Conservation (phyloP, 2,888 invertebrate species). For the Hofmannophila pseudospretella region DNA sequence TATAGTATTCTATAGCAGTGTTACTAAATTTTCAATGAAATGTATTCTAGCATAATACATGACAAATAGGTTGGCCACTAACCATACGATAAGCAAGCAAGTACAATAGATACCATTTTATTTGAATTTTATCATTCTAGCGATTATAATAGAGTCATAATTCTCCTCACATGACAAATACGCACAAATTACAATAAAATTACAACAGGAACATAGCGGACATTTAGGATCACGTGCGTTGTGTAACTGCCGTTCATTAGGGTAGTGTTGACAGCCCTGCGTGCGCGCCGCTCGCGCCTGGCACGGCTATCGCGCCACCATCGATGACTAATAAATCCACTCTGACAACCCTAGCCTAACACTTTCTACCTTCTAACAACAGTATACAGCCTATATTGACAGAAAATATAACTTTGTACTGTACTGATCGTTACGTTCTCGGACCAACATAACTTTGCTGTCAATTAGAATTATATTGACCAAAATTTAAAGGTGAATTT, state of each 20-base stretch:
- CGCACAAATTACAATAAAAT: conserved; percentile 75
- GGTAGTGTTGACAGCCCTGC: conserved; percentile 72
- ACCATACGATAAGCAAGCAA: too few relatives aligned
- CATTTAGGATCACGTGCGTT: conserved; percentile 74
- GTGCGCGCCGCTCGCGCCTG: conserved; percentile 74
- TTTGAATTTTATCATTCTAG: conserved; percentile 9
- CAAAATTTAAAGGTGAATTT: conserved; percentile 35
- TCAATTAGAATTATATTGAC: conserved; percentile 32
- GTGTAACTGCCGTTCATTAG: conserved; percentile 76
- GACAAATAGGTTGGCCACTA: too few relatives aligned
- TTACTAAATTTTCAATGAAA: too few relatives aligned
- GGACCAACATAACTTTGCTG: conserved; percentile 35
- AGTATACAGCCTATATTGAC: conserved; percentile 14
- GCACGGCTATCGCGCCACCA: conserved; percentile 74
- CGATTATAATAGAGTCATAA: conserved; percentile 48
- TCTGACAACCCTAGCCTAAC: conserved; percentile 17
- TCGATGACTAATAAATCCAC: conserved; percentile 74
- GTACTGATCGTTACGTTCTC: conserved; percentile 45
- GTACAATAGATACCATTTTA: too few relatives aligned
- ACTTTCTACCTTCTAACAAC: conserved; percentile 7
- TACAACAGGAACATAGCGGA: conserved; percentile 65
- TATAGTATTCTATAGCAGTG: too few relatives aligned
- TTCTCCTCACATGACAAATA: conserved; percentile 72
- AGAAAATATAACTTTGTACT: conserved; percentile 28
- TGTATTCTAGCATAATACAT: too few relatives aligned